Base-by-base conservation (phyloP, 2,888 invertebrate genomes). In the Microchrysa polita region DNA sequence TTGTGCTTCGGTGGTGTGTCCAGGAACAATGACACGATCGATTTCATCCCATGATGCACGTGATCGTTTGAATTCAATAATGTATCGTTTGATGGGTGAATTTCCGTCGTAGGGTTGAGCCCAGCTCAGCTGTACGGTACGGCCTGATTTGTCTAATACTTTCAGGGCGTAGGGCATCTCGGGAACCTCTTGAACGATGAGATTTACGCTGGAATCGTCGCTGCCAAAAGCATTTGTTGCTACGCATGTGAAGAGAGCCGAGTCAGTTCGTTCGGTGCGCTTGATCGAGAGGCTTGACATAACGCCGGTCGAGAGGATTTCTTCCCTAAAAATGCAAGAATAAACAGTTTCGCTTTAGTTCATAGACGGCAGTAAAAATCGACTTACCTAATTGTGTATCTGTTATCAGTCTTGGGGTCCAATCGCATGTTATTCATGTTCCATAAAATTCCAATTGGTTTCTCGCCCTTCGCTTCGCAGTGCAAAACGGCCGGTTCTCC, bases 171-270 rank as follows among this genome's bases (percentile, higher is more conserved):
- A 94, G 0, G 96, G 95, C 77, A 94, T 92, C 87, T 96, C 96
- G 23, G 83, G 83, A 77, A 81, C 86, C 90, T 93, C 94, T 89
- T 96, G 96, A 78, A 96, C 92, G 78, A 96, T 96, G 90, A 96
- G 92, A 83, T 96, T 95, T 81, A 96, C 95, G 85, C 94, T 95
- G n/a, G 95, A 94, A 80, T 96, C 96, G 82, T 96, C 96, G 77
- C 94, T 95, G 69, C 96, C 96, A 82, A 96, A 96, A 18, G 95
- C 94, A 83, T 96, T 96, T 2, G 95, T 95, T 0, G 96, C 96
- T 12, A 96, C 93, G 81, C 96, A 96, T 42, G 95, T 95, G 81
- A 95, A 96, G 1, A 95, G 86, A 1, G 95, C 96, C 2, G 95
- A 93, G 83, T 96, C 96, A 34, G 91, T 91, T 80, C 96, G 88